Evolutionary conservation across 2,888 invertebrate genomes (phyloP).

Genomic region (Therioaphis trifolii): DNA sequence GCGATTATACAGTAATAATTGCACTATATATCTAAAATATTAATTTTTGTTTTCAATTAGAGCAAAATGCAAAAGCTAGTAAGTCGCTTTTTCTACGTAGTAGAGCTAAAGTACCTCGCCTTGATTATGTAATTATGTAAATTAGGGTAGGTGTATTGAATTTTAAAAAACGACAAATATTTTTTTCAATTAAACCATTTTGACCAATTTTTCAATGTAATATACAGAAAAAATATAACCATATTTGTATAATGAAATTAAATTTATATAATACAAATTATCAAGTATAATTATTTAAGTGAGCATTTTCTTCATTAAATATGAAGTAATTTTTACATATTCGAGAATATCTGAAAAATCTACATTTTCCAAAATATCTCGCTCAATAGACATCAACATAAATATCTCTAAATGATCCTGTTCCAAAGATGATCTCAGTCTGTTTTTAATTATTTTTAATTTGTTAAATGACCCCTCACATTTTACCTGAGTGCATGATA

Average conservation of each 20-base stretch:
- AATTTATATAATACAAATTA: constrained; percentile 2
- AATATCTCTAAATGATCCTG: constrained; percentile 20
- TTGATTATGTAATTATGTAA: no score
- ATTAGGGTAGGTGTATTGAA: no score
- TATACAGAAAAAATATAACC: neutral
- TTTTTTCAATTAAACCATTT: no score
- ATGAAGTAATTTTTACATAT: constrained; percentile 2
- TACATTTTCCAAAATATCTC: neutral
- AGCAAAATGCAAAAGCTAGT: no score
- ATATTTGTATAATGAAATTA: neutral
- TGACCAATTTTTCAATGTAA: neutral
- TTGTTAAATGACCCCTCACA: neutral
- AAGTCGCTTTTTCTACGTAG: no score
- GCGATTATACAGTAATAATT: constrained; percentile 7
- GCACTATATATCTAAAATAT: neutral
- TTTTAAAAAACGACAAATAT: no score
- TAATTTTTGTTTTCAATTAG: no score
- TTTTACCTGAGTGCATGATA: no score
- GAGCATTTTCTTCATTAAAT: constrained; percentile 5
- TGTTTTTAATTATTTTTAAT: constrained; percentile 5
- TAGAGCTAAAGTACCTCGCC: no score
- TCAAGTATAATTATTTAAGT: constrained; percentile 5
- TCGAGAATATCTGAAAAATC: neutral
- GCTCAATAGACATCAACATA: constrained; percentile 12
- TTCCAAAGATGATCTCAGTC: neutral